Percentiles rank a stretch among this genome's conserved stretches.
Conservation (phyloP, 2,797 vertebrate genomes). For the Xenopus petersii region DNA sequence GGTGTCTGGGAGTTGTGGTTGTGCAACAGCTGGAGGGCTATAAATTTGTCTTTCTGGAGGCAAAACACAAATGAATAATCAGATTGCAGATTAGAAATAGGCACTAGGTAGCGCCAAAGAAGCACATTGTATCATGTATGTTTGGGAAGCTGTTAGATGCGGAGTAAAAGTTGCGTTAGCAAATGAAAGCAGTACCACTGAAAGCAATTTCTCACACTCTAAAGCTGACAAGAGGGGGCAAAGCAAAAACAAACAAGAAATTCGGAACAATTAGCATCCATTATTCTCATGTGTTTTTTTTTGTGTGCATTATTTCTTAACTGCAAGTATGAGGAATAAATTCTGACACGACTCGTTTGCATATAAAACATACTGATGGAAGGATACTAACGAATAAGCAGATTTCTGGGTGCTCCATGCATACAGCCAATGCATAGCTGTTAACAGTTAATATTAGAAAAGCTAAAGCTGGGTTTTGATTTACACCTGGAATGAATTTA, state of each 20-base stretch:
- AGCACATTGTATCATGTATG: constrained; percentile 8
- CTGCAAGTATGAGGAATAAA: not conserved
- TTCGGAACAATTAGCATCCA: not conserved
- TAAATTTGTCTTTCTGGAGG: not conserved
- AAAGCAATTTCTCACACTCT: constrained; percentile 3
- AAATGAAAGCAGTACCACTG: not conserved
- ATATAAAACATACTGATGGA: constrained; percentile 1
- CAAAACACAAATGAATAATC: not conserved
- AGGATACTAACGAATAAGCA: constrained; percentile 3
- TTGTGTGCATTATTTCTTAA: too few relatives aligned
- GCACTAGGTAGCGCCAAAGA: constrained; percentile 1
- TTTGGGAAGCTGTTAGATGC: constrained; percentile 2
- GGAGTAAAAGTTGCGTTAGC: not conserved
- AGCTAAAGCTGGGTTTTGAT: too few relatives aligned
- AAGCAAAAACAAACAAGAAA: constrained; percentile 1
- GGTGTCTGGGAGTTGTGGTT: not conserved
- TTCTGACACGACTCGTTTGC: not conserved
- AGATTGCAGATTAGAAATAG: too few relatives aligned
- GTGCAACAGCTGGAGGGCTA: not conserved
- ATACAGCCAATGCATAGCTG: constrained; percentile 11
- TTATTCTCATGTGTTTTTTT: too few relatives aligned
- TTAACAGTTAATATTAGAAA: not conserved
- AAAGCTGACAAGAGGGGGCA: not conserved
- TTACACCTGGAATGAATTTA: too few relatives aligned
- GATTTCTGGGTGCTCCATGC: not conserved